Conservation (phyloP, 2,888 invertebrate species). For the Habroteleia sp. region DNA sequence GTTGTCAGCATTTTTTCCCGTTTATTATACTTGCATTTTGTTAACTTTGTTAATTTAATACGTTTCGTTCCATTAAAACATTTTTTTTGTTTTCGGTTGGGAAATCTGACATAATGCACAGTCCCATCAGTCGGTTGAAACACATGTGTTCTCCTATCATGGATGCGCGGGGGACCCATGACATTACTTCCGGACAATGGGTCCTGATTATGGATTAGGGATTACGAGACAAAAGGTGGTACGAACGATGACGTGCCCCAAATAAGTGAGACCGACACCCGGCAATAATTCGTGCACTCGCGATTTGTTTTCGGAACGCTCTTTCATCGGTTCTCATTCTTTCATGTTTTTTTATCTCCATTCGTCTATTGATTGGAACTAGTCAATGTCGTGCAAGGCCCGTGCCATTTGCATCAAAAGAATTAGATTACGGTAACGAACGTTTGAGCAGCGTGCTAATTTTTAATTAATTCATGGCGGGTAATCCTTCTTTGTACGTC, state of each 20-base stretch:
- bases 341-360: slow-evolving; percentile 25
- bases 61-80: background rate
- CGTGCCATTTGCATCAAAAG: slow-evolving; percentile 43
- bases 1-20: too few relatives aligned
- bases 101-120: slow-evolving; percentile 72
- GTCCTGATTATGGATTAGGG: slow-evolving; percentile 79
- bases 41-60: too few relatives aligned
- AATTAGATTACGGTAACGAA: slow-evolving; percentile 50
- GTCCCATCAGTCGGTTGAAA: slow-evolving; percentile 62
- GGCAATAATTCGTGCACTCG: slow-evolving; percentile 53
- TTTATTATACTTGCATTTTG: too few relatives aligned
- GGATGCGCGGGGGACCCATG: slow-evolving; percentile 64
- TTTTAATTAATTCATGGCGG: slow-evolving; percentile 64
- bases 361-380: slow-evolving; percentile 33
- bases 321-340: slow-evolving; percentile 31
- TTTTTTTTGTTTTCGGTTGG: slow-evolving; percentile 6
- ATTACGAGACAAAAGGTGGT: slow-evolving; percentile 75
- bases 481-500: slow-evolving; percentile 61
- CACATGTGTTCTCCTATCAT: slow-evolving; percentile 68
- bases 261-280: slow-evolving; percentile 64
- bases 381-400: slow-evolving; percentile 9
- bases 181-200: slow-evolving; percentile 75
- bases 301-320: slow-evolving; percentile 48
- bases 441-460: slow-evolving; percentile 53
- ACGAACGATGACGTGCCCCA: slow-evolving; percentile 44